Conservation (phyloP, 2,797 vertebrate species). For the Phrynocephalus vlangalii region DNA sequence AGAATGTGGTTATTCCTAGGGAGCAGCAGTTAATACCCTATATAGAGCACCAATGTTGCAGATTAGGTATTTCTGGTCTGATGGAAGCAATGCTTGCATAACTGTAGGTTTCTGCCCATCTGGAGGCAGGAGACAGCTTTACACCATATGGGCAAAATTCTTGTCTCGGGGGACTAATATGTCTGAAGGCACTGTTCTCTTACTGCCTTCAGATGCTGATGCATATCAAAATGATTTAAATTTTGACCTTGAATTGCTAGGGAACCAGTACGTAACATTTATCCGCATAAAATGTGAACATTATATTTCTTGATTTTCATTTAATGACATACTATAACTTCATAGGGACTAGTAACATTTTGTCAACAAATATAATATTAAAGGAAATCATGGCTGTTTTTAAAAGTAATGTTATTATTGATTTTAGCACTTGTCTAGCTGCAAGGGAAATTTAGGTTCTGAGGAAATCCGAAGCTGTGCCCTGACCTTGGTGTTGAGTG, state of each 20-base stretch:
- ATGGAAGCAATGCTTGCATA: not conserved
- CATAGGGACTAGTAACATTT: not conserved
- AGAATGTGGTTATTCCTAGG: not conserved
- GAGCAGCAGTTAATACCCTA: not conserved
- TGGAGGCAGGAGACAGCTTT: not conserved
- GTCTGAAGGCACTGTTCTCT: not conserved
- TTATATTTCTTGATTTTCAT: not conserved
- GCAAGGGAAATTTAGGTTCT: slow-evolving; percentile 80
- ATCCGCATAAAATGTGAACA: too few relatives aligned
- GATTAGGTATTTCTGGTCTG: not conserved
- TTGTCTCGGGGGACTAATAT: not conserved
- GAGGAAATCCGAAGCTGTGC: slow-evolving; percentile 85
- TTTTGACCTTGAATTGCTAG: not conserved
- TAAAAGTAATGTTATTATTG: slow-evolving; percentile 54
- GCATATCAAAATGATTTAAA: not conserved
- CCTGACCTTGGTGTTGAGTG: slow-evolving; percentile 83
- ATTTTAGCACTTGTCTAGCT: slow-evolving; percentile 78
- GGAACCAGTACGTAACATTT: too few relatives aligned
- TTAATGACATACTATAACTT: not conserved
- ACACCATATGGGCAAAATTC: not conserved
- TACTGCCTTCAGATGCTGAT: not conserved
- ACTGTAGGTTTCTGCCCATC: not conserved
- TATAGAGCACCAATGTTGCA: not conserved
- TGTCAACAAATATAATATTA: slow-evolving; percentile 1
- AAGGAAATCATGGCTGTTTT: not conserved